Base-by-base conservation (phyloP, 2,797 vertebrate genomes). In the Rhinella marina region DNA sequence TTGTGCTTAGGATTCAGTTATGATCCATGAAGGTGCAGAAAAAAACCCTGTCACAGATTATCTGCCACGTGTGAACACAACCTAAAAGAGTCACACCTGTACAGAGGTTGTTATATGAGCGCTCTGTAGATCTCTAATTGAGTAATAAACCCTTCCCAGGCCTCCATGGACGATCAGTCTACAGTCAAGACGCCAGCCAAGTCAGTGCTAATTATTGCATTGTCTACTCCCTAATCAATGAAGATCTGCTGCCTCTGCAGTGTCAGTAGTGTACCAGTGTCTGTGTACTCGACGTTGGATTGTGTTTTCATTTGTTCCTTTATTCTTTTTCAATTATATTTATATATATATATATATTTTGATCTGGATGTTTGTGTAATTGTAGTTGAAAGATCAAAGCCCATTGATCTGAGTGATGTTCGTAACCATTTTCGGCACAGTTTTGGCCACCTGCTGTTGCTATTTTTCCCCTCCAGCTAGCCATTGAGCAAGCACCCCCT, bases 351-450 rank as follows among this genome's bases (percentile, higher is more conserved):
- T 66, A 66, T 72, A 84, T 54, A 48, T 85, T 85, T 81, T 88
- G 54, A 82, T 96, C 93, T 97, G 95, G 95, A 96, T 95, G 94
- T 97, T 96, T 95, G 94, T 93, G 94, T 98, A 99, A 99, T 99
- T 98, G 97, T 96, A 95, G 96, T 95, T 95, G 92, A 95, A 95
- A 98, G 97, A 99, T 99, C 98, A 99, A 99, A 99, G 97, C 93
- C 93, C 92, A 87, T 92, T 94, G 93, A 96, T 96, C 94, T 96
- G 96, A 98, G 96, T 98, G 98, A 98, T 99, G 97, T 98, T 97
- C 96, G 96, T 96, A 95, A 94, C 96, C 96, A 96, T 97, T 97
- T 97, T 97, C 97, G 95, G 95, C 96, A 96, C 95, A 96, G 96
- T 97, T 97, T 97, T 95, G 96, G 95, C 92, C 94, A 94, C 96